Percentiles rank a stretch among this genome's conserved stretches.
Evolutionary conservation across 2,113 vertebrate species (phyloP).

Genomic region (Pollachius pollachius): DNA sequence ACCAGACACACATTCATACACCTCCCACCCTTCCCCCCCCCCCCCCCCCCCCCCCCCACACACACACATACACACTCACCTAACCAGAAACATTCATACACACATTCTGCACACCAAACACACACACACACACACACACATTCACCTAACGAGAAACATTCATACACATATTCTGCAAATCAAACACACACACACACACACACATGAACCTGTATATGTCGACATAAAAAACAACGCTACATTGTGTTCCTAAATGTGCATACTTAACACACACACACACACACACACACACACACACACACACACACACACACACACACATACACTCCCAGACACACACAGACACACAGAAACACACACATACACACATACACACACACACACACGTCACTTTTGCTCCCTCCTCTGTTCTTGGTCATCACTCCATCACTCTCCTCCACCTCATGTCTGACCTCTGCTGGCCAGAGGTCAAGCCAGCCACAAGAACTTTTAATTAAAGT

Average conservation of each 20-base stretch:
- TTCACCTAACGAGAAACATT: too few relatives aligned
- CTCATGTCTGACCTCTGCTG: conserved; percentile 36
- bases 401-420: conserved; percentile 34
- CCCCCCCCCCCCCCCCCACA: too few relatives aligned
- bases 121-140: neutral
- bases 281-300: neutral
- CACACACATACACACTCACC: too few relatives aligned
- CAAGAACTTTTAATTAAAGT: conserved; percentile 64
- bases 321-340: neutral
- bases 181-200: too few relatives aligned
- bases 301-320: neutral
- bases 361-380: neutral
- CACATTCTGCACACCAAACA: too few relatives aligned
- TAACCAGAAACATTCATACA: too few relatives aligned
- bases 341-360: neutral
- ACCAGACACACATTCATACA: neutral
- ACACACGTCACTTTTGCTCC: conserved; percentile 16
- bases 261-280: neutral
- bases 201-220: too few relatives aligned
- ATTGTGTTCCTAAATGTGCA: too few relatives aligned
- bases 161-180: too few relatives aligned
- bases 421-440: conserved; percentile 36
- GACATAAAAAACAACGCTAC: too few relatives aligned
- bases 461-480: conserved; percentile 43
- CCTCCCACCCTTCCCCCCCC: too few relatives aligned